phyloP scores from a whole-genome alignment of 2,888 invertebrate genomes.

The Cantharis nigra region DNA sequence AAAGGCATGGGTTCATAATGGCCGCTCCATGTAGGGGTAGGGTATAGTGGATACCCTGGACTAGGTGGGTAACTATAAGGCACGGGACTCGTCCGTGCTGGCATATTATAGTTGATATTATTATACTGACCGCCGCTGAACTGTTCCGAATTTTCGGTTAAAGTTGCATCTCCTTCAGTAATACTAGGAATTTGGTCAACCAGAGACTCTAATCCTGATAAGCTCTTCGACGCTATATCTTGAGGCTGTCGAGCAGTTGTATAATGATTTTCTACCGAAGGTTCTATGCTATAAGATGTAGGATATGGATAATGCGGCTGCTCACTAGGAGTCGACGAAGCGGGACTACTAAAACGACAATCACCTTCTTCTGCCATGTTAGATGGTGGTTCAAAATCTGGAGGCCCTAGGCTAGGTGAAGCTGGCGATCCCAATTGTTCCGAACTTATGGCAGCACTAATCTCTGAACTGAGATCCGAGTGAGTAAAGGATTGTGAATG shows the following conservation, averaged over 20 bases:
- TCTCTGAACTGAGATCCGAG: conserved; percentile 76
- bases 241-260: conserved; percentile 60
- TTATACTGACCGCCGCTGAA: conserved; percentile 47
- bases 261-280: conserved; percentile 54
- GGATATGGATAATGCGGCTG: conserved; percentile 52
- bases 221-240: conserved; percentile 83
- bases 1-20: conserved; percentile 57
- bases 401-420: conserved; percentile 67
- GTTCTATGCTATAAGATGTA: conserved; percentile 51
- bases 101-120: conserved; percentile 56
- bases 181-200: conserved; percentile 92
- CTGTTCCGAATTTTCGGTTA: conserved; percentile 48
- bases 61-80: conserved; percentile 50
- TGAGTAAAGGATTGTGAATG: conserved; percentile 66
- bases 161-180: conserved; percentile 67
- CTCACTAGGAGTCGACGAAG: conserved; percentile 53
- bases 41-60: conserved; percentile 53
- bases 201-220: conserved; percentile 84
- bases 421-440: conserved; percentile 70
- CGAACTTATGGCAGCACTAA: conserved; percentile 77
- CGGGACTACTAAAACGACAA: conserved; percentile 59
- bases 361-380: conserved; percentile 60
- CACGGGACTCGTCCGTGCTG: conserved; percentile 53
- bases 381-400: conserved; percentile 76
- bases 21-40: conserved; percentile 54